These are phyloP conservation scores for Drosophila rubida DNA, from an alignment of 2,888 invertebrate species.

Conservation along the genomic window DNA sequence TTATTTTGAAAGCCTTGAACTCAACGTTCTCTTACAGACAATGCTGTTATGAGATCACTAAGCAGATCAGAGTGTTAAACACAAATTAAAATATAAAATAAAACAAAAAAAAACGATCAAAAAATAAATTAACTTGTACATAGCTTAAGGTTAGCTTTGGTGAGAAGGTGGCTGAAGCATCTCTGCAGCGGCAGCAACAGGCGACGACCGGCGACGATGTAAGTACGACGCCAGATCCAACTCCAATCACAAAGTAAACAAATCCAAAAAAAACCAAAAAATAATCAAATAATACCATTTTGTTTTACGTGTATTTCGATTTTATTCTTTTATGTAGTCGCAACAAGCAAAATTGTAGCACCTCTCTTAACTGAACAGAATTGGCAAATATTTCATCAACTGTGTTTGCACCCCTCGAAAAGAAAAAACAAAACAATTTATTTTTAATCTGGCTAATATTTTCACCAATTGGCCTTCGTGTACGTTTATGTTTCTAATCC, in stretches of 20 bases:
- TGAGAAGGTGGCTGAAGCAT: slow-evolving; percentile 72
- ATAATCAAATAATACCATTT: slow-evolving; percentile 30
- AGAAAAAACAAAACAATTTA: slow-evolving; percentile 25
- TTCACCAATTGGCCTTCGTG: slow-evolving; percentile 58
- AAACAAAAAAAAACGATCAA: slow-evolving; percentile 35
- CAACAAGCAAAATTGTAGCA: slow-evolving; percentile 51
- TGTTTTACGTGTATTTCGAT: slow-evolving; percentile 31
- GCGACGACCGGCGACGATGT: slow-evolving; percentile 72
- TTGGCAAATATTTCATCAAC: slow-evolving; percentile 38
- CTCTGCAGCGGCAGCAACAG: slow-evolving; percentile 70
- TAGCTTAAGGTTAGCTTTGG: slow-evolving; percentile 75
- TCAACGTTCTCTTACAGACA: slow-evolving; percentile 53
- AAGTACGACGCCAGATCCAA: slow-evolving; percentile 62
- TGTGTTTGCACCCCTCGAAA: slow-evolving; percentile 42
- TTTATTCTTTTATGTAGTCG: slow-evolving; percentile 38
- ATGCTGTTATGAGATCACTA: slow-evolving; percentile 38
- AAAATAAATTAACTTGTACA: slow-evolving; percentile 55
- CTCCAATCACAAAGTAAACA: slow-evolving; percentile 47
- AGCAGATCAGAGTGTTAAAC: slow-evolving; percentile 37
- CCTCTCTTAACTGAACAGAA: slow-evolving; percentile 35
- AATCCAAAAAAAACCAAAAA: slow-evolving; percentile 27
- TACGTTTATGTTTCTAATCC: slow-evolving; percentile 60
- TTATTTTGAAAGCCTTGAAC: slow-evolving; percentile 39
- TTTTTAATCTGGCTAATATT: slow-evolving; percentile 37
- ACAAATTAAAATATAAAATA: slow-evolving; percentile 25